Base-by-base conservation (phyloP, 2,888 invertebrate genomes). In the Microctonus aethiopoides region DNA sequence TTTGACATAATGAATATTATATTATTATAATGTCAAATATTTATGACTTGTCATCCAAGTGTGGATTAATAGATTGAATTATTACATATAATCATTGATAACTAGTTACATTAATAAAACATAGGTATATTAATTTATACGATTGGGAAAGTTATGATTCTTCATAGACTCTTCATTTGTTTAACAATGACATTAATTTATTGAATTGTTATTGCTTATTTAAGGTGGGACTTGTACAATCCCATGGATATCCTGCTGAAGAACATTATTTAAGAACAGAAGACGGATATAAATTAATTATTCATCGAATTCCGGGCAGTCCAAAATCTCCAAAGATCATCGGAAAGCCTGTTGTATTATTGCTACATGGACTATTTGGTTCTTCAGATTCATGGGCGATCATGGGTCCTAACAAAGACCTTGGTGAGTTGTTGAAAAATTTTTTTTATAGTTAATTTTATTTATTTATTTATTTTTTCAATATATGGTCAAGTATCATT, bases 331-430 rank as follows among this genome's bases (percentile, higher is more conserved):
- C 78, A 0, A 71, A 68, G 16, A 72, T 52, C 32, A 52, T 32
- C 32, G 78, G 73, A 10, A 83, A 81, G 71, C 79, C 78, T 3
- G 72, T 81, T 10, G 73, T 81, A 57, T 79, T 80, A 22, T 9
- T 84, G n/a, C 80, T 80, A 56, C 84, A 84, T 54, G 84, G 84
- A 32, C 1, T 83, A 0, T 3, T 78, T 0, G 75, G 73, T 1
- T 80, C 85, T 2, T 84, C 86, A 0, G 86, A 86, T 61, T 26
- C 71, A 0, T 86, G 83, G 83, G 80, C 84, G 9, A 65, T 84
- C 3, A 22, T 75, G 11, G 86, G 84, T 1, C 78, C 83, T 10
- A 64, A 74, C 0, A 79, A 78, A 72, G 84, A 85, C 76, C 76
- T 86, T 11, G 82, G 86, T 86, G 78, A 76, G 52, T 24, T 16